Conservation (phyloP, 1,140 invertebrate species). For the Sarcophaga bullata region DNA sequence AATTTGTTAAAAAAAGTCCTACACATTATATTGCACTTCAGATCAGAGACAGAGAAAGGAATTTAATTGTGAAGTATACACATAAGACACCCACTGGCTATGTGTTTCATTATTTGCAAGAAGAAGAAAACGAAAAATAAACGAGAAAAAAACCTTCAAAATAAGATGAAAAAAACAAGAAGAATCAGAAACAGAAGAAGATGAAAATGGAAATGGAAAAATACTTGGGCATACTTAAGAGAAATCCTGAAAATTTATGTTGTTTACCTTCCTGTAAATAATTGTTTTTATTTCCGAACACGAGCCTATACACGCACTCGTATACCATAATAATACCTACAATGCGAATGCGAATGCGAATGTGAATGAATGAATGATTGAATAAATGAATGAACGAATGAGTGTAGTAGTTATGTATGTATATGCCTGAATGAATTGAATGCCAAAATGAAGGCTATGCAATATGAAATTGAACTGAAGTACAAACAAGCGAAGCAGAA, state of each 20-base stretch:
- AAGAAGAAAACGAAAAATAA: too few species aligned
- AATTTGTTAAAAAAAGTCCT: too few species aligned
- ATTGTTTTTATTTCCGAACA: constrained; percentile 41
- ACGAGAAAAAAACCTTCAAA: too few species aligned
- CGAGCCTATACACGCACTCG: not conserved
- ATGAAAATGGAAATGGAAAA: not conserved
- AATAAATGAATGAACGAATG: not conserved
- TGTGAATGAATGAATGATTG: constrained; percentile 3
- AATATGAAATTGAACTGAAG: not conserved
- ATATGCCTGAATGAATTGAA: not conserved
- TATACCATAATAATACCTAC: not conserved
- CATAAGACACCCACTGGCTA: too few species aligned
- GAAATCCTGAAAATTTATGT: constrained; percentile 37
- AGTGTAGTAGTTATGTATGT: not conserved
- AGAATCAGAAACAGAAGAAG: too few species aligned
- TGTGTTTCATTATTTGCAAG: too few species aligned
- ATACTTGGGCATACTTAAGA: constrained; percentile 33
- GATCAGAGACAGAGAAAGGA: too few species aligned
- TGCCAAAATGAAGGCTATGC: not conserved
- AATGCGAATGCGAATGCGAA: not conserved
- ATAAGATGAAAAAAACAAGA: too few species aligned
- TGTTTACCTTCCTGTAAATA: constrained; percentile 39
- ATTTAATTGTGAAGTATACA: too few species aligned
- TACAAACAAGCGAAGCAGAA: constrained; percentile 9
- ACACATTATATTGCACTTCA: too few species aligned